Evolutionary conservation across 2,888 invertebrate genomes (phyloP).

Genomic region (Melipona beecheii): DNA sequence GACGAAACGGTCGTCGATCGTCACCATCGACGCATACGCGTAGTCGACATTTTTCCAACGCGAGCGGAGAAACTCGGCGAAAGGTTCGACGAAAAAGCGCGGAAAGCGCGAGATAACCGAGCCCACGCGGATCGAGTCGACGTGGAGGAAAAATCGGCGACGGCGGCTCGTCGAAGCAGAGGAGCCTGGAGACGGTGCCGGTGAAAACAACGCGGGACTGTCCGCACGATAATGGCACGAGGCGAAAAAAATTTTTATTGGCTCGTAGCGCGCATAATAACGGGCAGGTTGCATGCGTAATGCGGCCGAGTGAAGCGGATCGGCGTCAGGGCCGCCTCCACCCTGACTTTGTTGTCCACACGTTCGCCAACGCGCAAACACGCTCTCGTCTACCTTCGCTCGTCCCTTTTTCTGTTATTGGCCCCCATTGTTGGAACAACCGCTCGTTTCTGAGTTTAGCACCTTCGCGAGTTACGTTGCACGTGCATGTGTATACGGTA

Average conservation of each 20-base stretch:
- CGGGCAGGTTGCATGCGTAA: constrained; percentile 55
- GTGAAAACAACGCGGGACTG: constrained; percentile 18
- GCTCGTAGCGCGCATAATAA: constrained; percentile 56
- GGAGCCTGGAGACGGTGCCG: constrained; percentile 6
- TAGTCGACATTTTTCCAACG: background rate
- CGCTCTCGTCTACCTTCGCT: too few relatives aligned
- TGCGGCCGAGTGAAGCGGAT: constrained; percentile 37
- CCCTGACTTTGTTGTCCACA: constrained; percentile 30
- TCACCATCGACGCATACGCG: background rate
- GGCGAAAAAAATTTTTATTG: constrained; percentile 50
- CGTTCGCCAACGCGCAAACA: too few relatives aligned
- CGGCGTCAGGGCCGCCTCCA: constrained; percentile 41
- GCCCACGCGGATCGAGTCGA: constrained; percentile 48
- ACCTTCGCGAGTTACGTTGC: background rate
- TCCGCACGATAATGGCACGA: background rate
- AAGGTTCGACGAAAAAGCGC: constrained; percentile 4
- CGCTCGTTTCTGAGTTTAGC: constrained; percentile 1
- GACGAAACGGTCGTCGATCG: constrained; percentile 5
- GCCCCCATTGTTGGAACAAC: background rate
- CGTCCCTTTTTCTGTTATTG: background rate
- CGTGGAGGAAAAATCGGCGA: constrained; percentile 52
- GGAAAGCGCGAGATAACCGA: constrained; percentile 23
- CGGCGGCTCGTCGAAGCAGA: constrained; percentile 23
- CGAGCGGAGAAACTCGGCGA: constrained; percentile 24
- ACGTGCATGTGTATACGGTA: background rate